A percentile compares a stretch with the other conserved stretches of the same genome.
These are phyloP conservation scores for Lepidochitona cinerea DNA, from an alignment of 2,888 invertebrate species.

Conservation along the genomic window DNA sequence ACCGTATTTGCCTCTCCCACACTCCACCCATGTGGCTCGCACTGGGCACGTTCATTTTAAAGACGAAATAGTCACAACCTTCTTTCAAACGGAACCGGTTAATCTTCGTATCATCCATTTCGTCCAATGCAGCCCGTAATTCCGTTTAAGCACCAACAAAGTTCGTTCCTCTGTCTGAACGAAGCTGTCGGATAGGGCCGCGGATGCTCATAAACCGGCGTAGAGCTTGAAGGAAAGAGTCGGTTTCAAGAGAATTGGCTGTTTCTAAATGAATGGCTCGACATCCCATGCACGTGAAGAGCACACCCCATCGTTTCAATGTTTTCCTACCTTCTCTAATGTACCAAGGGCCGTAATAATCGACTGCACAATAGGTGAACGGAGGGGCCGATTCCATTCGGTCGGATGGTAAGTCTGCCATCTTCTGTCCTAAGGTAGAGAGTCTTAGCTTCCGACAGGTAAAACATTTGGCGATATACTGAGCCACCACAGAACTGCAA, in stretches of 20 bases:
- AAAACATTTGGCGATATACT: constrained; percentile 46
- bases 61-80: constrained; percentile 24
- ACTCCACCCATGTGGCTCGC: constrained; percentile 46
- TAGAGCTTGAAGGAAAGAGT: constrained; percentile 37
- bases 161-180: constrained; percentile 35
- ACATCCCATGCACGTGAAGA: constrained; percentile 59
- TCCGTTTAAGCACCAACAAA: constrained; percentile 34
- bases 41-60: constrained; percentile 38
- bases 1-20: constrained; percentile 46
- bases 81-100: constrained; percentile 13
- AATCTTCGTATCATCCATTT: constrained; percentile 18
- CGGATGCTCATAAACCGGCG: constrained; percentile 32
- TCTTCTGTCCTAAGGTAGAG: constrained; percentile 42
- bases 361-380: constrained; percentile 60
- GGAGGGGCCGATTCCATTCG: constrained; percentile 48
- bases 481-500: constrained; percentile 38
- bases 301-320: constrained; percentile 54
- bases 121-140: constrained; percentile 15
- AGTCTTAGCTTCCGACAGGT: constrained; percentile 47
- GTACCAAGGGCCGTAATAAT: constrained; percentile 60
- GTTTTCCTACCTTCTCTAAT: constrained; percentile 45
- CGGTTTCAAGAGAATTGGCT: constrained; percentile 29
- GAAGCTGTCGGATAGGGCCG: constrained; percentile 27
- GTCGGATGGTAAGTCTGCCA: constrained; percentile 59
- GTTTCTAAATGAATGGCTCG: constrained; percentile 57